Evolutionary conservation across 1,140 invertebrate genomes (phyloP).

Genomic region (Papilio machaon): DNA sequence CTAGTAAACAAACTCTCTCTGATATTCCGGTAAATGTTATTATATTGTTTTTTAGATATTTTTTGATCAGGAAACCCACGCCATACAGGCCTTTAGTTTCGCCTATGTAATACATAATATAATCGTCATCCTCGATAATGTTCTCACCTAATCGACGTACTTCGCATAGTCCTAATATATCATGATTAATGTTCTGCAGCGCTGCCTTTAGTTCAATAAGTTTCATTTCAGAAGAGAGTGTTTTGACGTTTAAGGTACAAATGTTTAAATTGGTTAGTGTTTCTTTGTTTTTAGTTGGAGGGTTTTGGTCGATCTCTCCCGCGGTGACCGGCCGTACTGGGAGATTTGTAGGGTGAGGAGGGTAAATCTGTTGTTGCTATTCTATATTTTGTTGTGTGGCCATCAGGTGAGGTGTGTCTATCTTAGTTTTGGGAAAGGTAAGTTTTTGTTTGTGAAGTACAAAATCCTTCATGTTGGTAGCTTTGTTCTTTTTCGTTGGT

Average conservation of each 20-base stretch:
- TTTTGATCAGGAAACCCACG: slow-evolving; percentile 52
- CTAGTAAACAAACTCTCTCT: slow-evolving; percentile 49
- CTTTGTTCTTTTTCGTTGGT: slow-evolving; percentile 46
- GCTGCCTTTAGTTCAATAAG: slow-evolving; percentile 48
- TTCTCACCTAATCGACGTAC: slow-evolving; percentile 50
- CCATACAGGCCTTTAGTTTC: slow-evolving; percentile 52
- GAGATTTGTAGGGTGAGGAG: slow-evolving; percentile 35
- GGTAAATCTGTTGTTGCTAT: slow-evolving; percentile 35
- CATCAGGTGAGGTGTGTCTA: slow-evolving; percentile 1
- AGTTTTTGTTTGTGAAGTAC: slow-evolving; percentile 43
- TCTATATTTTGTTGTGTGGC: not conserved
- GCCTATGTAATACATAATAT: slow-evolving; percentile 53
- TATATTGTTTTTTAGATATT: slow-evolving; percentile 49
- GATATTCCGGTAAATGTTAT: slow-evolving; percentile 50
- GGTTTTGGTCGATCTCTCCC: slow-evolving; percentile 15
- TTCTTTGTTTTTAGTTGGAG: not conserved
- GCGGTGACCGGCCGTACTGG: slow-evolving; percentile 22
- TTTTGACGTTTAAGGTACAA: not conserved
- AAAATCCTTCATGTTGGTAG: slow-evolving; percentile 38
- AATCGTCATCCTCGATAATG: slow-evolving; percentile 50
- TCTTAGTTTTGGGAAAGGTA: slow-evolving; percentile 38
- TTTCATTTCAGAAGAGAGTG: slow-evolving; percentile 22
- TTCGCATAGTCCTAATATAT: slow-evolving; percentile 54
- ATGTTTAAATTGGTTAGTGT: too few relatives aligned
- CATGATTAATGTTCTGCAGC: slow-evolving; percentile 50